Evolutionary conservation across 2,113 vertebrate genomes (phyloP), one percentile per base, ranked within the genome.

Genomic region (Macquaria ambigua): DNA sequence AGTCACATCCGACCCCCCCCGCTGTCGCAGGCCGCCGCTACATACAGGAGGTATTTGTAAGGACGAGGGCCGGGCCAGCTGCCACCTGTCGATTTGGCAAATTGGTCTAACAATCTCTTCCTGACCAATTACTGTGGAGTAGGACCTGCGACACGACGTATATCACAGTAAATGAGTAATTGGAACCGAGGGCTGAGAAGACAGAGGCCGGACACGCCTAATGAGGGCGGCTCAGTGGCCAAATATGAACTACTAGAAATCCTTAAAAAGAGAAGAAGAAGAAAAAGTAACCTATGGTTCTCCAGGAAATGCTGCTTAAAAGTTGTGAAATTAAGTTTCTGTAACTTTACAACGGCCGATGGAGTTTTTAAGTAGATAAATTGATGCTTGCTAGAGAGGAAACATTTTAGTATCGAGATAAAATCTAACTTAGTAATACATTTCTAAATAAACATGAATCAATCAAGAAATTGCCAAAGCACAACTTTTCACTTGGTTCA

Each of bases 31-130:
- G 34, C 56, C 39, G 63, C 66, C 6, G 6, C 66, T 2, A 8
- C 55, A 82, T 46, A 84, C 55, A 84, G 86, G 74, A 68, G 61
- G 76, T 25, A 39, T 72, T 86, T 80, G 48, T 84, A 20, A 81
- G 67, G 71, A 66, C 0, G 34, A 39, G 28, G 70, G 21, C 16
- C 0, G 28, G 4, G 16, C 71, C 86, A 84, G 85, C 90, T 88
- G 91, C 82, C 92, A 93, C 87, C 91, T 91, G 92, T 71, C 52
- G 10, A 63, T 78, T 78, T 6, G 28, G 80, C 56, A 75, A 87
- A 86, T 78, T 37, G 70, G 74, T 50, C 88, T 14, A 87, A 88
- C 73, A 82, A 89, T 76, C 77, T 68, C 59, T 39, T 43, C 5
- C 1, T 43, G 55, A 83, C 77, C 91, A 87, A 89, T 91, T 92